Conservation (phyloP, 2,888 invertebrate genomes). For the Sphaeridia pumilis region DNA sequence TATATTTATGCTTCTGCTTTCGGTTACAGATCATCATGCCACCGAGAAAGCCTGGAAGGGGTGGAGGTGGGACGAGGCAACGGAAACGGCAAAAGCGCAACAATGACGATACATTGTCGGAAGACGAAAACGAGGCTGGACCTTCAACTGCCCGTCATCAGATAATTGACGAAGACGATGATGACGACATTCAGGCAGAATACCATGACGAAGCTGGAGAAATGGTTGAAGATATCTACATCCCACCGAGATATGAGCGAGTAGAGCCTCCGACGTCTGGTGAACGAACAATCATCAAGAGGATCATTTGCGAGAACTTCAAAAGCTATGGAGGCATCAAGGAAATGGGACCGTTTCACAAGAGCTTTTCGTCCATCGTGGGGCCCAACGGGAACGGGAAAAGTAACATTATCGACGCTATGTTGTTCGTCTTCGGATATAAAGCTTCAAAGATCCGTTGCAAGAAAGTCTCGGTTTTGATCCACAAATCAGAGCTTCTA, state of each 20-base stretch:
- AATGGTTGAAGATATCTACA: constrained; percentile 67
- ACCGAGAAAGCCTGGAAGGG: background rate
- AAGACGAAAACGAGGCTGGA: constrained; percentile 6
- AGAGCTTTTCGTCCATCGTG: constrained; percentile 92
- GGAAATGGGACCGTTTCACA: constrained; percentile 86
- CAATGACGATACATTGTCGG: constrained; percentile 1
- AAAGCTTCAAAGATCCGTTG: constrained; percentile 89
- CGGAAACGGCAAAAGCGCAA: background rate
- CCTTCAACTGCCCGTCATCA: constrained; percentile 6
- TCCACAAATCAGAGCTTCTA: constrained; percentile 78
- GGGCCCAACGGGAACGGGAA: constrained; percentile 99
- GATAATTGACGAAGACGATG: constrained; percentile 24
- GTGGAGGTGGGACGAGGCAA: background rate
- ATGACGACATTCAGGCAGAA: constrained; percentile 33
- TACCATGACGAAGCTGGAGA: constrained; percentile 48
- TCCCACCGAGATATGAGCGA: constrained; percentile 47
- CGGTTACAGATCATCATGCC: background rate
- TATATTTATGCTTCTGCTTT: no score
- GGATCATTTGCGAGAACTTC: constrained; percentile 85
- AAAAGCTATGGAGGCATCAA: constrained; percentile 88
- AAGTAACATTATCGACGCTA: constrained; percentile 97
- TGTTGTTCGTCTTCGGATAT: constrained; percentile 98
- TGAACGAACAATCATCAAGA: constrained; percentile 76
- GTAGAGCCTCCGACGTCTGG: constrained; percentile 48
- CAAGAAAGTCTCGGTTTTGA: constrained; percentile 81